phyloP scores from a whole-genome alignment of 2,888 invertebrate species.

The Drosophila neotestacea region DNA sequence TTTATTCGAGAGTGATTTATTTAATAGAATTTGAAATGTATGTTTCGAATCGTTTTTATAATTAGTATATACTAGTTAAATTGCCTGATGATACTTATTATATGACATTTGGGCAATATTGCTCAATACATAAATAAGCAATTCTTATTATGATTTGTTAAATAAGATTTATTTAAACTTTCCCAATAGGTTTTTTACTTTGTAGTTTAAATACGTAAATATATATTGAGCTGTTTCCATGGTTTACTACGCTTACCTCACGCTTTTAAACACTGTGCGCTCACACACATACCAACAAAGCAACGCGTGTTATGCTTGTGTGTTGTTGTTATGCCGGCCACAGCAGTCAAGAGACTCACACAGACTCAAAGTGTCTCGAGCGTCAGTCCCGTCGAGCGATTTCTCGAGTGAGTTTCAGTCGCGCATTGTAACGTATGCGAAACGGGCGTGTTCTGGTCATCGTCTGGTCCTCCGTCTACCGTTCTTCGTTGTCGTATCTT shows the following conservation, averaged over 20 bases:
- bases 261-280: slow-evolving; percentile 31
- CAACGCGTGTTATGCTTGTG: slow-evolving; percentile 14
- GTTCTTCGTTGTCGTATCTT: slow-evolving; percentile 42
- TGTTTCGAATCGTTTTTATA: too few species aligned
- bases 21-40: too few species aligned
- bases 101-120: too few species aligned
- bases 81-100: too few species aligned
- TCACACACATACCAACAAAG: slow-evolving; percentile 8
- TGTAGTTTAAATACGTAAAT: not conserved
- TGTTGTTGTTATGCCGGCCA: slow-evolving; percentile 37
- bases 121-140: too few species aligned
- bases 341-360: slow-evolving; percentile 31
- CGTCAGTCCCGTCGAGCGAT: slow-evolving; percentile 50
- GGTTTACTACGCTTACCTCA: not conserved
- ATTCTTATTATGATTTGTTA: too few species aligned
- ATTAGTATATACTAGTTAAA: too few species aligned
- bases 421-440: slow-evolving; percentile 55
- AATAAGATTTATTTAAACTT: too few species aligned
- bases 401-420: slow-evolving; percentile 60
- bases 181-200: not conserved
- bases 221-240: not conserved
- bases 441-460: slow-evolving; percentile 51
- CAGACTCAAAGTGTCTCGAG: slow-evolving; percentile 23
- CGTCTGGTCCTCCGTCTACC: slow-evolving; percentile 18
- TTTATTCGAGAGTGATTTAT: too few species aligned